A percentile compares a stretch with the other conserved stretches of the same genome.
These are phyloP conservation scores for Trochalopteron elliotii DNA, from an alignment of 2,113 vertebrate genomes.

Conservation along the genomic window DNA sequence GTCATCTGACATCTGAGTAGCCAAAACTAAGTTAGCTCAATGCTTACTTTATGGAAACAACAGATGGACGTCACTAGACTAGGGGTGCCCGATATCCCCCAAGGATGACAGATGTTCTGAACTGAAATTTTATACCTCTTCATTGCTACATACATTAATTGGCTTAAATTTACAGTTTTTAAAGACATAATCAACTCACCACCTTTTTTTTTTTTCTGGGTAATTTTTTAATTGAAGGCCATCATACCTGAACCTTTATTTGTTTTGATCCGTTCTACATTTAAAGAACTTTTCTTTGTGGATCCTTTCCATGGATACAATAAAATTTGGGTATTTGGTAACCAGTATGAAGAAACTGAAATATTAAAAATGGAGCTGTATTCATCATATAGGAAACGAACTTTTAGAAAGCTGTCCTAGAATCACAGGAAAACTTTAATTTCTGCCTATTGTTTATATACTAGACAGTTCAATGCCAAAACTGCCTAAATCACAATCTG, in stretches of 20 bases:
- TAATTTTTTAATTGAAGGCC: neutral
- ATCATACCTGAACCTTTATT: neutral
- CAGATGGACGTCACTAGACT: fast-evolving
- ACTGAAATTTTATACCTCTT: neutral
- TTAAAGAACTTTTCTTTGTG: neutral
- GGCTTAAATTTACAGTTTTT: neutral
- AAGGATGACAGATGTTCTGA: neutral
- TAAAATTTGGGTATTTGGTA: neutral
- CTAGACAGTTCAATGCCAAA: neutral
- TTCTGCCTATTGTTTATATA: neutral
- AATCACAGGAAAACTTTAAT: neutral
- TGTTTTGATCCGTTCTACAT: neutral
- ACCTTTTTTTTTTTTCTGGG: neutral
- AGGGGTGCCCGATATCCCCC: neutral
- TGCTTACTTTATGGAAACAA: neutral
- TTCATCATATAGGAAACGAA: neutral
- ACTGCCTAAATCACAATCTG: neutral
- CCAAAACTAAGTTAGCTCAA: neutral
- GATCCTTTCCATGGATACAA: neutral
- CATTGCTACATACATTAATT: neutral
- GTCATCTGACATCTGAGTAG: neutral
- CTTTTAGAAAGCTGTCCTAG: neutral
- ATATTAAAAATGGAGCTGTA: neutral
- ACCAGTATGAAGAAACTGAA: neutral
- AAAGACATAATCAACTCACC: neutral